These are phyloP conservation scores for Channallabes apus DNA, from an alignment of 2,797 vertebrate species.

Conservation along the genomic window DNA sequence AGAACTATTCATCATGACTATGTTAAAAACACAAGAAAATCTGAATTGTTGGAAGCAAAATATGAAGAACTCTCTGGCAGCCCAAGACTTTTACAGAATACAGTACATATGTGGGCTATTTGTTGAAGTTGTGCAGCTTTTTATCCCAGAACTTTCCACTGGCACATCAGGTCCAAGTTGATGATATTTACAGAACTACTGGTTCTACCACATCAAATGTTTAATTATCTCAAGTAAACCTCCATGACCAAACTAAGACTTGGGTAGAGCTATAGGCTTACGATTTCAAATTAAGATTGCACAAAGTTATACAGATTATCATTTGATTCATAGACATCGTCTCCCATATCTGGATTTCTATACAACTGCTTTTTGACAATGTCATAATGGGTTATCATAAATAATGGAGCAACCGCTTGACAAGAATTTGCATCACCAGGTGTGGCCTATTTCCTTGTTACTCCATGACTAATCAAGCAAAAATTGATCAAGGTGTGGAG, in stretches of 20 bases:
- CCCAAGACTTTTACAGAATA: no score
- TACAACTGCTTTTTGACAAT: neutral
- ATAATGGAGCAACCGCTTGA: no score
- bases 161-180: neutral
- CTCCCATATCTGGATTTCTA: neutral
- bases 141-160: neutral
- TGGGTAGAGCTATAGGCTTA: neutral
- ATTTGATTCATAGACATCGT: neutral
- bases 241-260: neutral
- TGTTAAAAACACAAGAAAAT: no score
- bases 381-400: neutral
- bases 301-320: neutral
- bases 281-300: neutral
- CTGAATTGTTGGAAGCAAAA: no score
- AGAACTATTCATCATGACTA: no score
- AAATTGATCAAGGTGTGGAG: no score
- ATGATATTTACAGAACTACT: neutral
- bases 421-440: no score
- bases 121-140: neutral
- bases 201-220: neutral
- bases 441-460: no score
- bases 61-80: no score
- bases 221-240: neutral
- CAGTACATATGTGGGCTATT: neutral
- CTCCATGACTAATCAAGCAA: no score